A percentile compares a stretch with the other conserved stretches of the same genome.
Evolutionary conservation across 2,888 invertebrate species (phyloP).

Genomic region (Subacronicta megacephala): DNA sequence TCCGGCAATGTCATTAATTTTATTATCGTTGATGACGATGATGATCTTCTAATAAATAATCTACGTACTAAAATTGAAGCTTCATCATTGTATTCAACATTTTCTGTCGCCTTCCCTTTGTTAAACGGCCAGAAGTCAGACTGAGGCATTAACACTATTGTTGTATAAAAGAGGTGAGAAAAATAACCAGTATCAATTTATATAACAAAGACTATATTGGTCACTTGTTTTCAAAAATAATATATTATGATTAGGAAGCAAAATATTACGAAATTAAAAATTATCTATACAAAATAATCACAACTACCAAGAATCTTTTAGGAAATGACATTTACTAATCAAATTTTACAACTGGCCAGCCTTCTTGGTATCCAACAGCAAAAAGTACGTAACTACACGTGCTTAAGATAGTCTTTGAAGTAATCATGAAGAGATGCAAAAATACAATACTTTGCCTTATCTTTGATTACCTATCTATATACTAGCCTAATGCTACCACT

Average conservation of each 20-base stretch:
- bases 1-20: too few species aligned
- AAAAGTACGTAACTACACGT: constrained; percentile 17
- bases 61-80: constrained; percentile 53
- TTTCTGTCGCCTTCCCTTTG: constrained; percentile 52
- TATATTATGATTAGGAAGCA: constrained; percentile 31
- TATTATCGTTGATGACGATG: too few species aligned
- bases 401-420: too few species aligned
- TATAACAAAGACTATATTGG: constrained; percentile 23
- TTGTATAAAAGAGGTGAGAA: constrained; percentile 12
- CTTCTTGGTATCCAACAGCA: not conserved
- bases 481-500: too few species aligned
- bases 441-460: too few species aligned
- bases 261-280: constrained; percentile 46
- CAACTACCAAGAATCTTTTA: constrained; percentile 39
- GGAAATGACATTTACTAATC: constrained; percentile 41
- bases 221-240: constrained; percentile 33
- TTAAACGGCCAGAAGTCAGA: constrained; percentile 77
- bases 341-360: constrained; percentile 39
- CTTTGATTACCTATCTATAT: too few species aligned
- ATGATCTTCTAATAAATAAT: not conserved
- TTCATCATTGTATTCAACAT: constrained; percentile 42
- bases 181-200: constrained; percentile 41
- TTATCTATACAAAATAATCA: constrained; percentile 54
- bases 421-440: too few species aligned
- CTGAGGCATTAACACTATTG: constrained; percentile 70